phyloP scores from a whole-genome alignment of 2,888 invertebrate genomes.

The Meloe dianella region DNA sequence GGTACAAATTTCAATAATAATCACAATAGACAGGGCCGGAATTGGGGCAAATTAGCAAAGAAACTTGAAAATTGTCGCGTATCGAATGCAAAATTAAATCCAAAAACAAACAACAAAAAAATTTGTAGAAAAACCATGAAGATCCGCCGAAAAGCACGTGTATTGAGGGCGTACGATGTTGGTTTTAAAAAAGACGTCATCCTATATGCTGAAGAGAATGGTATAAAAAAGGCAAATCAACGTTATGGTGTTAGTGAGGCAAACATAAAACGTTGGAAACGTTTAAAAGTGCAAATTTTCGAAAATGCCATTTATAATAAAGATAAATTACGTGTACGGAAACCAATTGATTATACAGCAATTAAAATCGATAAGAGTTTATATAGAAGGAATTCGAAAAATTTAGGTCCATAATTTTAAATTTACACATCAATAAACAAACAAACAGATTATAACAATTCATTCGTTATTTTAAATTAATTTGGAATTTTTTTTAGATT shows the following conservation, averaged over 20 bases:
- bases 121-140: constrained; percentile 3
- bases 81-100: too few relatives aligned
- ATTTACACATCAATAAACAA: too few relatives aligned
- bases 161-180: constrained; percentile 39
- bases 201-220: constrained; percentile 50
- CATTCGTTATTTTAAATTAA: neutral
- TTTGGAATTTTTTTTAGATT: constrained; percentile 40
- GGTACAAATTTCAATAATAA: neutral
- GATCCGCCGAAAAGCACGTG: neutral
- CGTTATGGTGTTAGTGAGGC: constrained; percentile 51
- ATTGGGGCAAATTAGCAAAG: neutral
- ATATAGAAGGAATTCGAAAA: neutral
- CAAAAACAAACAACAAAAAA: too few relatives aligned
- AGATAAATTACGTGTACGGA: constrained; percentile 20
- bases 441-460: too few relatives aligned
- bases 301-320: constrained; percentile 30
- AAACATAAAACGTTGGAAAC: constrained; percentile 52
- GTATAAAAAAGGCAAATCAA: constrained; percentile 47
- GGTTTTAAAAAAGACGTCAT: constrained; percentile 52
- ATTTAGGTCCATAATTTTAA: neutral
- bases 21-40: neutral
- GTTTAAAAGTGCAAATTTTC: constrained; percentile 40
- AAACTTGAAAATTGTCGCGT: too few relatives aligned
- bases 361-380: constrained; percentile 8
- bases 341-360: constrained; percentile 20